phyloP scores from a whole-genome alignment of 2,797 vertebrate genomes.

The Leptodactylus fallax region DNA sequence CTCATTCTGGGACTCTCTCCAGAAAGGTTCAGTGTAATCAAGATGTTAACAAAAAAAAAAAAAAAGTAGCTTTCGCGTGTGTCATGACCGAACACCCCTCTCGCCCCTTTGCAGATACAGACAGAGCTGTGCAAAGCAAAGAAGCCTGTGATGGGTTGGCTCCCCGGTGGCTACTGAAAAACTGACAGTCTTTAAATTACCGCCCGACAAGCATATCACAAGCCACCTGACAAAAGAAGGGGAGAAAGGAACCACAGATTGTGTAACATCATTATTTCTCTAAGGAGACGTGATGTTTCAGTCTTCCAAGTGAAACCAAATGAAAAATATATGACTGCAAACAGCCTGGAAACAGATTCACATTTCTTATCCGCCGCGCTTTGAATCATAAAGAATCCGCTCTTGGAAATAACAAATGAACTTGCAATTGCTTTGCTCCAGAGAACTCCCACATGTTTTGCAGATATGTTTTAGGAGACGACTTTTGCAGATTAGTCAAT shows the following conservation, averaged over 20 bases:
- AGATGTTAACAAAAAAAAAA: slow-evolving; percentile 60
- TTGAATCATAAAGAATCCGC: slow-evolving; percentile 75
- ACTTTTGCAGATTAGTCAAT: slow-evolving; percentile 71
- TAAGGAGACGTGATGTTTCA: slow-evolving; percentile 55
- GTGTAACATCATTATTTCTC: slow-evolving; percentile 63
- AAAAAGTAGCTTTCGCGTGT: slow-evolving; percentile 68
- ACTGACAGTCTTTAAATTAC: slow-evolving; percentile 69
- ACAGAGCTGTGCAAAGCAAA: not conserved
- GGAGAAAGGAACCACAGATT: slow-evolving; percentile 51
- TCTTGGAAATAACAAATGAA: slow-evolving; percentile 80
- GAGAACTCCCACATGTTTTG: slow-evolving; percentile 76
- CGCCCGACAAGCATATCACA: slow-evolving; percentile 65
- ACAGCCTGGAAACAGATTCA: slow-evolving; percentile 68
- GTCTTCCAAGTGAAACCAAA: slow-evolving; percentile 67
- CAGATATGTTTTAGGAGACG: slow-evolving; percentile 69
- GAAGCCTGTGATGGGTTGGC: slow-evolving; percentile 43
- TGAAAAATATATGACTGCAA: slow-evolving; percentile 72
- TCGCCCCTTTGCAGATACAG: slow-evolving; percentile 61
- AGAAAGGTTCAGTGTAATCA: slow-evolving; percentile 61
- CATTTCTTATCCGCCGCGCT: slow-evolving; percentile 67
- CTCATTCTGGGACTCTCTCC: slow-evolving; percentile 61
- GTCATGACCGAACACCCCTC: slow-evolving; percentile 64
- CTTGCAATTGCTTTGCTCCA: slow-evolving; percentile 76
- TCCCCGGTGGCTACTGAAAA: slow-evolving; percentile 63
- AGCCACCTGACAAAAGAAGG: slow-evolving; percentile 66